Percentiles rank a stretch among this genome's conserved stretches.
These are phyloP conservation scores for Arizona elegans DNA, from an alignment of 2,113 vertebrate species.

Conservation along the genomic window DNA sequence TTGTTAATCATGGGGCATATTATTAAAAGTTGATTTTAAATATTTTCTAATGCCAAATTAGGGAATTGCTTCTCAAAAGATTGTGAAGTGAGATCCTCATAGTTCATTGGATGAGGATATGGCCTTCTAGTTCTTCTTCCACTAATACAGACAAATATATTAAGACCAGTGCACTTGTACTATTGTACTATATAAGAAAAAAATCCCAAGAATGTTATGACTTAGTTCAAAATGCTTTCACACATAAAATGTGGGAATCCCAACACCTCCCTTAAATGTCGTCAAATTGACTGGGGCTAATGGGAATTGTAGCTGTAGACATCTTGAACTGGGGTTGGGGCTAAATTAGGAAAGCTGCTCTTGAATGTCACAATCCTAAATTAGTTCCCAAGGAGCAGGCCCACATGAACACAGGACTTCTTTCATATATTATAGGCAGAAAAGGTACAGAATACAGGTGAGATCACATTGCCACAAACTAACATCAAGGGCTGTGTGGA, in stretches of 20 bases:
- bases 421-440: not conserved
- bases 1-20: constrained; percentile 54
- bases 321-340: not conserved
- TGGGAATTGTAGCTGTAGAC: not conserved
- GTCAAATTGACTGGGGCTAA: not conserved
- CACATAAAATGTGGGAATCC: not conserved
- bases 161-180: not conserved
- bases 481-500: not conserved
- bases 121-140: not conserved
- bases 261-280: not conserved
- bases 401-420: not conserved
- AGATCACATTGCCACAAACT: not conserved
- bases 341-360: not conserved
- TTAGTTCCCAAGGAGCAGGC: not conserved
- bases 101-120: not conserved
- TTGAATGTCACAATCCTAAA: not conserved
- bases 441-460: not conserved
- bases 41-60: not conserved
- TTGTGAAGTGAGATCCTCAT: too few relatives aligned
- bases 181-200: not conserved
- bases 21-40: not conserved
- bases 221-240: not conserved
- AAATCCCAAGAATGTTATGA: not conserved
- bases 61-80: not conserved
- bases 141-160: not conserved